phyloP scores from a whole-genome alignment of 2,113 vertebrate genomes.

The Otis tarda region DNA sequence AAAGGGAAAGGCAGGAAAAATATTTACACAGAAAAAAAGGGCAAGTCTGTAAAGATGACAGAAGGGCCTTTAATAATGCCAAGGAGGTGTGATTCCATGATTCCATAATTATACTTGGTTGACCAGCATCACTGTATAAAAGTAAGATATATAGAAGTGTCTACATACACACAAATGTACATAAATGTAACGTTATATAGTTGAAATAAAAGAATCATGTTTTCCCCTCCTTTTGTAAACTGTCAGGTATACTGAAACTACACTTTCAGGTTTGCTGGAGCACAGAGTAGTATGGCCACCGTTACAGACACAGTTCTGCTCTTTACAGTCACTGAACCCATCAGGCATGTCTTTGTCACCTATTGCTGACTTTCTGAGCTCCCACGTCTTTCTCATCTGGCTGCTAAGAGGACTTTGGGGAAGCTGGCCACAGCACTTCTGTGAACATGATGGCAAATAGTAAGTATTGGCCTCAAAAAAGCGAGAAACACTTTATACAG shows the following conservation, averaged over 20 bases:
- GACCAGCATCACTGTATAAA: neutral
- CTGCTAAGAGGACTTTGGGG: neutral
- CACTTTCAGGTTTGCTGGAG: neutral
- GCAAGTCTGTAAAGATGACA: neutral
- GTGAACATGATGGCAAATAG: neutral
- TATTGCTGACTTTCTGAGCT: neutral
- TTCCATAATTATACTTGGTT: neutral
- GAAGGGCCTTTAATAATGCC: neutral
- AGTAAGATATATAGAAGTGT: neutral
- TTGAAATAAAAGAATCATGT: neutral
- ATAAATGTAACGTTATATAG: neutral
- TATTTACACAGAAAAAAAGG: neutral
- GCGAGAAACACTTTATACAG: neutral
- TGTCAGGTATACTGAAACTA: neutral
- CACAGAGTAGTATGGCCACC: neutral
- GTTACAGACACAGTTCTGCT: neutral
- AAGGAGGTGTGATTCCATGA: neutral
- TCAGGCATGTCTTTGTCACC: neutral
- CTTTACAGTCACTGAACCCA: neutral
- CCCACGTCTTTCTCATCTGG: neutral
- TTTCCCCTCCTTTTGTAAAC: neutral
- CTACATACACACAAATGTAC: accelerated
- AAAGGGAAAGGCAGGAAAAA: neutral
- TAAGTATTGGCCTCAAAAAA: neutral
- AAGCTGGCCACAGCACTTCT: neutral